phyloP scores from a whole-genome alignment of 2,797 vertebrate species.

The Otolemur crassicaudatus region DNA sequence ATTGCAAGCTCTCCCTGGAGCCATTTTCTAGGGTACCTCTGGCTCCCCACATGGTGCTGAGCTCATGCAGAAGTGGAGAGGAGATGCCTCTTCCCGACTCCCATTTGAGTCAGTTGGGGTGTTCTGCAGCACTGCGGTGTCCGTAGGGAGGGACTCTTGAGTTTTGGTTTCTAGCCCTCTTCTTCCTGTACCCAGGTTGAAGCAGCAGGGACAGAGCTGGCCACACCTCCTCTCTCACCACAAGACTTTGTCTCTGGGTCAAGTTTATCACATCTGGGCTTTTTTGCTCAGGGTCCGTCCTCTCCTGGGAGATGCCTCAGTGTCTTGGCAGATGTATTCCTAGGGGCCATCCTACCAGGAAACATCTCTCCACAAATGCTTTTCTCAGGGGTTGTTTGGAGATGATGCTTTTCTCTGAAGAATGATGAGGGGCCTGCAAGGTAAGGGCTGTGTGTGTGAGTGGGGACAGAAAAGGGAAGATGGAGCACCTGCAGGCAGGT shows the following conservation, averaged over 20 bases:
- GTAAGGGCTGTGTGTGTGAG: background rate
- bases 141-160: background rate
- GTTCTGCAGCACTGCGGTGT: rapidly evolving
- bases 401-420: background rate
- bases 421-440: background rate
- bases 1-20: background rate
- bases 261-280: background rate
- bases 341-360: background rate
- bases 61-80: background rate
- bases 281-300: background rate
- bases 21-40: background rate
- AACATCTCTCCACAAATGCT: background rate
- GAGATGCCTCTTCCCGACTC: background rate
- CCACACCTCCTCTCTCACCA: background rate
- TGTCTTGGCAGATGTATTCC: background rate
- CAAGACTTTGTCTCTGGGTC: background rate
- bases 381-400: background rate
- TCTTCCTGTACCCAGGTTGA: rapidly evolving
- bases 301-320: background rate
- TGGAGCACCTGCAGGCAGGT: rapidly evolving
- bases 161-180: background rate
- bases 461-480: background rate
- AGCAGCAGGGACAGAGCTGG: background rate
- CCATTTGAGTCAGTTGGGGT: background rate
- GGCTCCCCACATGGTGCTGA: background rate